These are phyloP conservation scores for Apistogramma diplotaenia DNA, from an alignment of 2,113 vertebrate species.

Conservation along the genomic window DNA sequence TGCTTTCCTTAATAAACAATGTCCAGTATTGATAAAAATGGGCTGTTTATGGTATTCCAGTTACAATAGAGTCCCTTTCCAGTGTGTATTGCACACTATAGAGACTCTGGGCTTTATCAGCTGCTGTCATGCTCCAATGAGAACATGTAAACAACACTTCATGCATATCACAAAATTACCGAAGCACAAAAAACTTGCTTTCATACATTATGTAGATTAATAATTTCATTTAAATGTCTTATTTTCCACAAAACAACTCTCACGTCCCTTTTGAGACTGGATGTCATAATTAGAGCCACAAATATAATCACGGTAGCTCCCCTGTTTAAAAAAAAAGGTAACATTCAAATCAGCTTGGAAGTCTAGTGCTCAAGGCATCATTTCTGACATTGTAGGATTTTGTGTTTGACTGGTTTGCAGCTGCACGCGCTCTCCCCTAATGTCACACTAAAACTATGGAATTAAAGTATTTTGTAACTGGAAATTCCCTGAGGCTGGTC, in stretches of 20 bases:
- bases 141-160: constrained; percentile 17
- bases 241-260: not conserved
- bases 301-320: not conserved
- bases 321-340: not conserved
- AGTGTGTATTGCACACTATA: not conserved
- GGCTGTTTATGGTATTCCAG: not conserved
- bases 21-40: constrained; percentile 24
- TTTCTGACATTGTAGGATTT: constrained; percentile 19
- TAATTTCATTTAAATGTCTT: constrained; percentile 19
- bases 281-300: constrained; percentile 25
- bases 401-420: constrained; percentile 38
- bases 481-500: constrained; percentile 38
- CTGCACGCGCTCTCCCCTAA: constrained; percentile 1
- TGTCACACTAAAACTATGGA: constrained; percentile 49
- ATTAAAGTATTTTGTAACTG: constrained; percentile 48
- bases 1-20: constrained; percentile 12
- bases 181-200: not conserved
- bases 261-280: not conserved
- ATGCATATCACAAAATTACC: not conserved
- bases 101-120: not conserved
- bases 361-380: not conserved
- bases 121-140: not conserved
- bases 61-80: not conserved
- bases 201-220: constrained; percentile 19
- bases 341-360: constrained; percentile 12